These are phyloP conservation scores for Notocelia uddmanniana DNA, from an alignment of 2,888 invertebrate genomes.

Conservation along the genomic window DNA sequence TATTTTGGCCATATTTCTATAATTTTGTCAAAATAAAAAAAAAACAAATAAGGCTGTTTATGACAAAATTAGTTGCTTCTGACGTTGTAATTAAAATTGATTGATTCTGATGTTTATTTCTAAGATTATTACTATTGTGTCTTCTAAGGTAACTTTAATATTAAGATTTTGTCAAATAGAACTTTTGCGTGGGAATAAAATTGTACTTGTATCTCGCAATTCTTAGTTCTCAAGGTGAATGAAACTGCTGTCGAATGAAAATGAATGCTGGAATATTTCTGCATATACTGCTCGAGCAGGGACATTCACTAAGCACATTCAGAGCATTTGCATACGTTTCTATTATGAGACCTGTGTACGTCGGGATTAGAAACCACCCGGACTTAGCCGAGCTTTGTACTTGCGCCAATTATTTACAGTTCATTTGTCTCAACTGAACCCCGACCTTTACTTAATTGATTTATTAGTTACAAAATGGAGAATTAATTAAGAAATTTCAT, in stretches of 20 bases:
- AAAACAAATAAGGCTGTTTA: no score
- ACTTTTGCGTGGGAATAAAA: no score
- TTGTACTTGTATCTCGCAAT: no score
- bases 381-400: constrained; percentile 57
- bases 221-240: neutral
- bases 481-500: neutral
- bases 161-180: no score
- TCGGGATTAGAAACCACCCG: constrained; percentile 68
- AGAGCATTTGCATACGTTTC: constrained; percentile 79
- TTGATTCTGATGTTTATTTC: no score
- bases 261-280: constrained; percentile 51
- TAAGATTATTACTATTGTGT: no score
- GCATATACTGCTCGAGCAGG: constrained; percentile 56
- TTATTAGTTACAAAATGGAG: neutral
- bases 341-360: constrained; percentile 64
- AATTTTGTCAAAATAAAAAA: no score
- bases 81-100: no score
- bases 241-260: no score
- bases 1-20: no score
- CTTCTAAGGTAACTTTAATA: no score
- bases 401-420: constrained; percentile 38
- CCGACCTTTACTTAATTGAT: neutral
- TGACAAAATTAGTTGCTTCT: no score
- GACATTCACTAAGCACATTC: constrained; percentile 63
- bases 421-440: constrained; percentile 9